Evolutionary conservation across 2,113 vertebrate species (phyloP).

Genomic region (Furnarius figulus): DNA sequence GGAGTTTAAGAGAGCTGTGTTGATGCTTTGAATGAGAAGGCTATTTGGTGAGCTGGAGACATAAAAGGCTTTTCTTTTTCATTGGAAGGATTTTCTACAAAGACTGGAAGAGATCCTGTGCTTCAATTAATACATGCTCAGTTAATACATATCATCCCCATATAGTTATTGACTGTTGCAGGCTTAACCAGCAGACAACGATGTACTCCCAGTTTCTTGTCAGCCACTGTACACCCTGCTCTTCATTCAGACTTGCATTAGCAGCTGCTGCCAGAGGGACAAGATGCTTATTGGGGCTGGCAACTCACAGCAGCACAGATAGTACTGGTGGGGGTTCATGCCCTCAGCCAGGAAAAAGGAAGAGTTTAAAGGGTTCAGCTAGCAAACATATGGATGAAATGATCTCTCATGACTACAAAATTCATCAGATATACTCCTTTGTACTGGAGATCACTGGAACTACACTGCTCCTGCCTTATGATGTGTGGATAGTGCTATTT

Average conservation of each 20-base stretch:
- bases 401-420: neutral
- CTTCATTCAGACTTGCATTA: neutral
- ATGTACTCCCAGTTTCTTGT: neutral
- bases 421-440: neutral
- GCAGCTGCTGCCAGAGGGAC: neutral
- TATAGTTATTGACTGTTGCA: neutral
- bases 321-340: neutral
- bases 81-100: neutral
- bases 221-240: accelerated
- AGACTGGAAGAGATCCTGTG: neutral
- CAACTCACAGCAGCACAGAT: neutral
- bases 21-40: neutral
- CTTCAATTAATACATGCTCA: neutral
- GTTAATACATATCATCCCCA: neutral
- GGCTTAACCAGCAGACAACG: neutral
- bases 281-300: neutral
- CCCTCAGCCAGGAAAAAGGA: neutral
- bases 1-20: neutral
- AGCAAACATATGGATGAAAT: neutral
- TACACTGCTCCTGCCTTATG: neutral
- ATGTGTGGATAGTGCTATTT: neutral
- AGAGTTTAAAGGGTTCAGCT: neutral
- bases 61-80: conserved; percentile 1
- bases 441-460: neutral
- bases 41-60: neutral